Evolutionary conservation across 2,888 invertebrate genomes (phyloP).

Genomic region (Pycnomerus fuliginosus): DNA sequence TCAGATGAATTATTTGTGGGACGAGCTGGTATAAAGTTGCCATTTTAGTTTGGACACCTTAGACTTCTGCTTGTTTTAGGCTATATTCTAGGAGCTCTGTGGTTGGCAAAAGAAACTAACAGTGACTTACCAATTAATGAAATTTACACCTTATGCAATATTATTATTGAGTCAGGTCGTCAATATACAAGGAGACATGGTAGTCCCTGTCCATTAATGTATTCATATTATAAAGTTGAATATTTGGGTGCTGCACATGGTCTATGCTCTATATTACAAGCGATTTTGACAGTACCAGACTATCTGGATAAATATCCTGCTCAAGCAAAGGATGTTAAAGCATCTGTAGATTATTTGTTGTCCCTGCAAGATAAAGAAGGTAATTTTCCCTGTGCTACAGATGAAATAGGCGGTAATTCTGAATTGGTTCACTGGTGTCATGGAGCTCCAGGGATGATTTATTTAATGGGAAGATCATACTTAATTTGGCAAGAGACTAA

Average conservation of each 20-base stretch:
- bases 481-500: constrained; percentile 70
- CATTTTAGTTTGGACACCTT: background rate
- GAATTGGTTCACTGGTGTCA: constrained; percentile 90
- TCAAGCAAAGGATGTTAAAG: constrained; percentile 61
- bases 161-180: constrained; percentile 70
- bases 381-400: constrained; percentile 60
- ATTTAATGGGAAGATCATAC: constrained; percentile 80
- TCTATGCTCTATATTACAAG: constrained; percentile 65
- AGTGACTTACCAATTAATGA: constrained; percentile 53
- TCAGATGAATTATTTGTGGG: constrained; percentile 87
- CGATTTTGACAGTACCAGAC: constrained; percentile 61
- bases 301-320: constrained; percentile 56
- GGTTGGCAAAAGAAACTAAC: constrained; percentile 64
- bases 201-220: constrained; percentile 73
- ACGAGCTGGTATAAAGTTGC: constrained; percentile 59
- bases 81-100: constrained; percentile 74
- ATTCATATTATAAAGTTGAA: constrained; percentile 67
- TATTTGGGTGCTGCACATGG: constrained; percentile 76
- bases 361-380: constrained; percentile 68
- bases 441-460: constrained; percentile 81
- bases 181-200: constrained; percentile 62
- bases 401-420: constrained; percentile 63
- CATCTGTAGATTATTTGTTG: constrained; percentile 66
- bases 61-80: constrained; percentile 43
- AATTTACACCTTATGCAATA: constrained; percentile 65